phyloP scores from a whole-genome alignment of 2,797 vertebrate genomes.

The Rhinella marina region DNA sequence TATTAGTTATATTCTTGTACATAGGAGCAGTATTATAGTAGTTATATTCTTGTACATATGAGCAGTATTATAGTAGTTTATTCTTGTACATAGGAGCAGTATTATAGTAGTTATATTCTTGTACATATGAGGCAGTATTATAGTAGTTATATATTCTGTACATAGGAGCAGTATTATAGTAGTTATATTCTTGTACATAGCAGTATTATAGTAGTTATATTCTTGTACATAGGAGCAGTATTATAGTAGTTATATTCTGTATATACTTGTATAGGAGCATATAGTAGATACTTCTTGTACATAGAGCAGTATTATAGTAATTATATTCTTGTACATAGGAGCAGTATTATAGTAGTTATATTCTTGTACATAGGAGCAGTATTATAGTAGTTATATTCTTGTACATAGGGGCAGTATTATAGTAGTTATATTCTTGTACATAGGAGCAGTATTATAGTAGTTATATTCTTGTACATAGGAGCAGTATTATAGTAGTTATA shows the following conservation, averaged over 20 bases:
- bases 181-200: conserved; percentile 4
- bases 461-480: too few species aligned
- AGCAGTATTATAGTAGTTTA: too few species aligned
- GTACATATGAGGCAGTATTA: not conserved
- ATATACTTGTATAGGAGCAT: too few species aligned
- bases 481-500: conserved; percentile 13
- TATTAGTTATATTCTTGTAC: not conserved
- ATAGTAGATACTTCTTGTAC: too few species aligned
- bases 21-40: not conserved
- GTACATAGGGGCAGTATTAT: too few species aligned
- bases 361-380: too few species aligned
- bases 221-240: not conserved
- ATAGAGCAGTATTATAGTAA: too few species aligned
- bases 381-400: too few species aligned
- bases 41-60: not conserved
- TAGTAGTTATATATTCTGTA: not conserved
- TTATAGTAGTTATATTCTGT: conserved; percentile 9
- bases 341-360: too few species aligned
- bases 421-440: too few species aligned
- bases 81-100: not conserved
- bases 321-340: too few species aligned
- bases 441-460: too few species aligned
- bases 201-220: conserved; percentile 11
- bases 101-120: conserved; percentile 5
- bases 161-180: not conserved